phyloP scores from a whole-genome alignment of 2,113 vertebrate genomes.

The Entosphenus tridentatus region DNA sequence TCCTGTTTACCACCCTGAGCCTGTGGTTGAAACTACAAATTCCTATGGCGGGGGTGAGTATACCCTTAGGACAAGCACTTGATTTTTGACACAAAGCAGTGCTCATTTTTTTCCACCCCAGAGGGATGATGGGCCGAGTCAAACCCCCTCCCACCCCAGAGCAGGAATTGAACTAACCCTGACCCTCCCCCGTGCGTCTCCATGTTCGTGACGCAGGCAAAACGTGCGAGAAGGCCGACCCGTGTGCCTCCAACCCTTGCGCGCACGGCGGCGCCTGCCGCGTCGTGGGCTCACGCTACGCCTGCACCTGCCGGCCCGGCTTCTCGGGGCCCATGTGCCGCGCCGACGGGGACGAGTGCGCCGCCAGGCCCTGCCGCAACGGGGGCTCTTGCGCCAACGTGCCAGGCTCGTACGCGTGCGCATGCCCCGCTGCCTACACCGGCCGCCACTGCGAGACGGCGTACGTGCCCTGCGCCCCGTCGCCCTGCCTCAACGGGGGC shows the following conservation, averaged over 20 bases:
- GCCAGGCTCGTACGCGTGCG: conserved; percentile 49
- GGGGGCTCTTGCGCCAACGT: conserved; percentile 50
- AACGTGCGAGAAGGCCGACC: conserved; percentile 58
- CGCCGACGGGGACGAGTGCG: conserved; percentile 68
- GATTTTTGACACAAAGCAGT: no score
- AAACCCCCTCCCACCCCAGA: no score
- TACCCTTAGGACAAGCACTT: no score
- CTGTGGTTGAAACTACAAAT: no score
- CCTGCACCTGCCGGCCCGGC: conserved; percentile 40
- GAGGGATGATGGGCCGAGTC: no score
- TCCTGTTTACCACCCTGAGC: no score
- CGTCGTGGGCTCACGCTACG: conserved; percentile 37
- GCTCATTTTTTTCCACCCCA: no score
- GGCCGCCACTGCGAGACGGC: conserved; percentile 56
- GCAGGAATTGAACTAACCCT: no score
- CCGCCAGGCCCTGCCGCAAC: conserved; percentile 30
- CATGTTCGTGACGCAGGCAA: conserved; percentile 27
- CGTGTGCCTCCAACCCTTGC: conserved; percentile 79
- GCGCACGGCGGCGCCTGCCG: conserved; percentile 59
- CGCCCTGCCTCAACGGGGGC: conserved; percentile 71
- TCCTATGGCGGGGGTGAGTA: no score
- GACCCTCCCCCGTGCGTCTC: no score
- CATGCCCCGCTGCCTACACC: conserved; percentile 36
- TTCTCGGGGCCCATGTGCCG: conserved; percentile 66
- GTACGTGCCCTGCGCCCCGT: conserved; percentile 75